Evolutionary conservation across 2,113 vertebrate genomes (phyloP).

Genomic region (Dromas ardeola): DNA sequence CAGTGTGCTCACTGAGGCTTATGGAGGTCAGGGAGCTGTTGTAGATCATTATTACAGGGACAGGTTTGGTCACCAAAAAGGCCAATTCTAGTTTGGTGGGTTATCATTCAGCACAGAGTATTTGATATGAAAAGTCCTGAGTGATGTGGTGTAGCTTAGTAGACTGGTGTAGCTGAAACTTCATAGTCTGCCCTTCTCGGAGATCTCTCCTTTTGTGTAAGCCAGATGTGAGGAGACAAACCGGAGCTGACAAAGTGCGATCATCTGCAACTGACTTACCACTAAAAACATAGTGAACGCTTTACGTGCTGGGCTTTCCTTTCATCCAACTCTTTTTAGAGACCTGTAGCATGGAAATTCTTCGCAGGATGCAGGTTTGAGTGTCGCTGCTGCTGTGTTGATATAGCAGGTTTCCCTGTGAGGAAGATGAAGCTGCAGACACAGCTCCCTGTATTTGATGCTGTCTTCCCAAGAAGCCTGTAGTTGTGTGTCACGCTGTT

Average conservation of each 20-base stretch:
- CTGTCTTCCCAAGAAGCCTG: neutral
- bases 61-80: neutral
- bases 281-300: neutral
- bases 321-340: neutral
- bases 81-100: neutral
- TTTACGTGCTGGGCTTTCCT: neutral
- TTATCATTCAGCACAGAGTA: neutral
- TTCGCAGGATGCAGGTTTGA: neutral
- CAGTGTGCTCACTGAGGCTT: neutral
- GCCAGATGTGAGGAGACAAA: fast-evolving
- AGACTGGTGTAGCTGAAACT: neutral
- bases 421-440: neutral
- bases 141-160: neutral
- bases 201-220: neutral
- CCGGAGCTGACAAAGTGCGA: neutral
- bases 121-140: neutral
- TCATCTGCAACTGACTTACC: neutral
- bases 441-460: neutral
- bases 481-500: neutral
- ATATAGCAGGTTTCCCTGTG: neutral
- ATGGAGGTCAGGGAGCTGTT: neutral
- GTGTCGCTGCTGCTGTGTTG: neutral
- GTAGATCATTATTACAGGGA: neutral
- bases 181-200: neutral
- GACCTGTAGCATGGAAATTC: neutral